Percentiles rank a stretch among this genome's conserved stretches.
Evolutionary conservation across 2,113 vertebrate genomes (phyloP).

Genomic region (Anhinga rufa): DNA sequence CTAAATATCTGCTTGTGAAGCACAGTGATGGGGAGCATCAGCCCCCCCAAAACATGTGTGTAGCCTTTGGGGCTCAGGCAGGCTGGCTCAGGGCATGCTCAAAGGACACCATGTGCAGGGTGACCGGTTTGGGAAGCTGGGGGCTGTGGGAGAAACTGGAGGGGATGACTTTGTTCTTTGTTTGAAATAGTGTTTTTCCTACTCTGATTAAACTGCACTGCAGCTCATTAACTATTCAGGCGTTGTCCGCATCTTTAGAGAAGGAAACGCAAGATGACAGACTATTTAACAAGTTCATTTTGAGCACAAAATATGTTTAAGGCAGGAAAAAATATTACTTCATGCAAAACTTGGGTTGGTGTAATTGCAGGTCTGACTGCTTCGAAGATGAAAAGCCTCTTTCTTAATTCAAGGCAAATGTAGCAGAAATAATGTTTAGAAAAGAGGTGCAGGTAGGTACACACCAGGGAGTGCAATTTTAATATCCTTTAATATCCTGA

Average conservation of each 20-base stretch:
- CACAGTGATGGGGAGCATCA: not conserved
- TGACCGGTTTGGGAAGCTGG: not conserved
- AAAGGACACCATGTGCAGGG: not conserved
- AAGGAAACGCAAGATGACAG: conserved; percentile 30
- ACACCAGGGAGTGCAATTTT: conserved; percentile 53
- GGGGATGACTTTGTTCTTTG: not conserved
- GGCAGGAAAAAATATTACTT: conserved; percentile 58
- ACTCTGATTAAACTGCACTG: conserved; percentile 35
- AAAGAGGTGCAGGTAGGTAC: conserved; percentile 43
- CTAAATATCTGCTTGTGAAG: not conserved
- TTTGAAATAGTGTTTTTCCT: not conserved
- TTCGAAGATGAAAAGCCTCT: conserved; percentile 51
- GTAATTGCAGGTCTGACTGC: conserved; percentile 63
- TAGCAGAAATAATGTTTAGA: conserved; percentile 63
- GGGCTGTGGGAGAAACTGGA: not conserved
- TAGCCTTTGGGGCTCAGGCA: not conserved
- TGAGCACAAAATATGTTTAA: conserved; percentile 56
- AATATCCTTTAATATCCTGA: conserved; percentile 54
- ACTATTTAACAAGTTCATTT: conserved; percentile 61
- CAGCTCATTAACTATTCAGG: conserved; percentile 63
- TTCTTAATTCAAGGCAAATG: conserved; percentile 58
- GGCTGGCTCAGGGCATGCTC: not conserved
- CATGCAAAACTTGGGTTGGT: conserved; percentile 42
- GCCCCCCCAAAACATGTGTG: not conserved
- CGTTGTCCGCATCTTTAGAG: conserved; percentile 47